Evolutionary conservation across 2,888 invertebrate genomes (phyloP).

Genomic region (Chymomyza fuscimana): DNA sequence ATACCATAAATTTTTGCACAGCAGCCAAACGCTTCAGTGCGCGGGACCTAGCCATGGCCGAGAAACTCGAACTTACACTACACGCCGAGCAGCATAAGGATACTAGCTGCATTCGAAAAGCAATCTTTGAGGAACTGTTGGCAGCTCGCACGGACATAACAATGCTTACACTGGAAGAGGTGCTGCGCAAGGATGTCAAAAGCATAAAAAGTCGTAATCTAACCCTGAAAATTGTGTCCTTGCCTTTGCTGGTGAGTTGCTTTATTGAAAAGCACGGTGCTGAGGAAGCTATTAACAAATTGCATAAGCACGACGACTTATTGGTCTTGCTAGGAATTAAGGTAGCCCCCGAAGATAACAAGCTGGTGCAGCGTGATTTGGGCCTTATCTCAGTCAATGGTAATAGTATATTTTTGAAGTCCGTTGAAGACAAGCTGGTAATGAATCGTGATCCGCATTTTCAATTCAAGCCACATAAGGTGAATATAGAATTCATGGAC

Average conservation of each 20-base stretch:
- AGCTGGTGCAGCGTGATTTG: conserved; percentile 81
- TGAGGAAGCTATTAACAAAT: conserved; percentile 80
- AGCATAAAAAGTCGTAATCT: conserved; percentile 81
- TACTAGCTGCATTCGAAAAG: conserved; percentile 69
- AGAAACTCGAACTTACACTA: conserved; percentile 82
- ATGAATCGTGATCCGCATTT: conserved; percentile 51
- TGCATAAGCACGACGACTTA: conserved; percentile 80
- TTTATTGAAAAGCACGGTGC: conserved; percentile 76
- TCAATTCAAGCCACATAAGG: conserved; percentile 76
- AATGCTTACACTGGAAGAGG: conserved; percentile 83
- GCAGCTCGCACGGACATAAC: conserved; percentile 85
- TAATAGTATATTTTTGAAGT: conserved; percentile 40
- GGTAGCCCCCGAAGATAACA: conserved; percentile 75
- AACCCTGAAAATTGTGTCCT: conserved; percentile 82
- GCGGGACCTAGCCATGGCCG: conserved; percentile 83
- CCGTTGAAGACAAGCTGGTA: conserved; percentile 57
- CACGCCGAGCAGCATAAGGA: not conserved
- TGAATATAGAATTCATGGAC: conserved; percentile 74
- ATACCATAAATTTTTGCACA: conserved; percentile 88
- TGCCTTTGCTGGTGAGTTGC: conserved; percentile 71
- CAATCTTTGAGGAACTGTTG: conserved; percentile 82
- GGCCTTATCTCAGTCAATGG: conserved; percentile 80
- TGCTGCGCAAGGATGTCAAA: conserved; percentile 89
- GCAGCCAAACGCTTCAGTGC: conserved; percentile 85
- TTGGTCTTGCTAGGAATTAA: conserved; percentile 85